Evolutionary conservation across 2,797 vertebrate species (phyloP).

Genomic region (Sandelia bainsii): DNA sequence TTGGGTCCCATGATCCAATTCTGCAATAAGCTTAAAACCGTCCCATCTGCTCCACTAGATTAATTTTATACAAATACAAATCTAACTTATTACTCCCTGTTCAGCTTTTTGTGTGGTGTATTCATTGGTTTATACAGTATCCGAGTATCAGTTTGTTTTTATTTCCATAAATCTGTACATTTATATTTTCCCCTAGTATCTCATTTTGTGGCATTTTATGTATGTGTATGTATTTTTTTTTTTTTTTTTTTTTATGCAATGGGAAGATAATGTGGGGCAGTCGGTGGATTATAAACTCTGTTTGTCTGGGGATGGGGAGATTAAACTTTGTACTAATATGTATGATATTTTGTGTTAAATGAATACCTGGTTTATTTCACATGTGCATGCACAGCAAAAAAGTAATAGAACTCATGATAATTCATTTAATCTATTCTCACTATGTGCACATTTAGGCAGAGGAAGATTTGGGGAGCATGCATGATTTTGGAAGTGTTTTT

Average conservation of each 20-base stretch:
- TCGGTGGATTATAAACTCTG: slow-evolving; percentile 33
- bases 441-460: slow-evolving; percentile 30
- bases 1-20: slow-evolving; percentile 60
- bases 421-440: slow-evolving; percentile 22
- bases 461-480: neutral
- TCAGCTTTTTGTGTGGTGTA: slow-evolving; percentile 13
- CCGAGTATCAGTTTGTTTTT: slow-evolving; percentile 11
- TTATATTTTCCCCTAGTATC: slow-evolving; percentile 13
- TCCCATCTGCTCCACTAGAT: slow-evolving; percentile 54
- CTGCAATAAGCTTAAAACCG: slow-evolving; percentile 64
- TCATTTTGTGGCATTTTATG: slow-evolving; percentile 7
- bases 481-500: too few species aligned
- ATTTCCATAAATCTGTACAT: slow-evolving; percentile 15
- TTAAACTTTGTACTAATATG: slow-evolving; percentile 20
- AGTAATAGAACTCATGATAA: slow-evolving; percentile 29
- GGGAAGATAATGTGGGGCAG: slow-evolving; percentile 16
- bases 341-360: slow-evolving; percentile 38
- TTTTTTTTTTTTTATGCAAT: slow-evolving; percentile 10
- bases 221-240: neutral
- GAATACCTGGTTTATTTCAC: slow-evolving; percentile 40
- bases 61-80: slow-evolving; percentile 63
- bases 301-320: slow-evolving; percentile 29
- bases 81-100: slow-evolving; percentile 33
- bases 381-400: neutral
- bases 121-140: neutral